A percentile compares a stretch with the other conserved stretches of the same genome.
Conservation (phyloP, 2,797 vertebrate genomes). For the Spinus olivaceus region DNA sequence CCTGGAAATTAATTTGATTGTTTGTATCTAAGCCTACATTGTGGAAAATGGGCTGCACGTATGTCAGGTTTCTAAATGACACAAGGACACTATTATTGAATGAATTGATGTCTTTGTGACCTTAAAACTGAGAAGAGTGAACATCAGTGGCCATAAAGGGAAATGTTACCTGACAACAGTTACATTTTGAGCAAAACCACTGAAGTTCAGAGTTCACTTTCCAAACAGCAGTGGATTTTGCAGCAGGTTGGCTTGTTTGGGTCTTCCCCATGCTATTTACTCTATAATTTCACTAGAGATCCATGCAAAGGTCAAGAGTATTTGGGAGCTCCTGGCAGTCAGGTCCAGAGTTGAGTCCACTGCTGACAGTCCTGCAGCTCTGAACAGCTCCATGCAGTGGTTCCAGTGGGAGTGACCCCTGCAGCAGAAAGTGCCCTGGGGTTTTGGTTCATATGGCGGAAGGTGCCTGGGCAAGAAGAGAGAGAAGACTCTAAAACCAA, state of each 20-base stretch:
- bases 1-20: background rate
- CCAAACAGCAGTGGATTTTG: background rate
- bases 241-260: background rate
- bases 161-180: background rate
- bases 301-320: background rate
- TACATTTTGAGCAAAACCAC: background rate
- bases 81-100: background rate
- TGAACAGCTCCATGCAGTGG: background rate
- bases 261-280: background rate
- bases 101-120: background rate
- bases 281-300: background rate
- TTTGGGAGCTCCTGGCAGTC: background rate
- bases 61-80: background rate
- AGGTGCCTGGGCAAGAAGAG: background rate
- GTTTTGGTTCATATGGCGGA: accelerated
- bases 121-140: background rate
- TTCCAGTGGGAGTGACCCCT: background rate
- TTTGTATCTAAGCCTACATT: background rate
- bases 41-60: background rate
- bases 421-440: background rate
- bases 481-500: background rate
- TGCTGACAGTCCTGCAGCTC: background rate
- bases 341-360: background rate
- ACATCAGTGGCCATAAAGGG: background rate
- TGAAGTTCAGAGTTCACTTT: background rate